Conservation (phyloP, 2,797 vertebrate genomes). For the Halcyon leucocephala region DNA sequence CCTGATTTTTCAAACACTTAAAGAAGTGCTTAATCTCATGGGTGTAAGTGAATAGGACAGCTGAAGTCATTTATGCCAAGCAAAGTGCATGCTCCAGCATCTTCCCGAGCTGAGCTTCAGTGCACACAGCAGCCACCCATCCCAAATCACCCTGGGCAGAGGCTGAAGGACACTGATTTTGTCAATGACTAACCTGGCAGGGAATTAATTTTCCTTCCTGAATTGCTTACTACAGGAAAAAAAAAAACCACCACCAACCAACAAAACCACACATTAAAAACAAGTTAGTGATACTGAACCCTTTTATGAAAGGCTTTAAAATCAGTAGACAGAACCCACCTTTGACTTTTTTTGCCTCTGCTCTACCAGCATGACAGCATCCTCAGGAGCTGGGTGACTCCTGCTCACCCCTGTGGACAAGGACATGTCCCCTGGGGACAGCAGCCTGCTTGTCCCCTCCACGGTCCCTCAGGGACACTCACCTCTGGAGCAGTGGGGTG, state of each 20-base stretch:
- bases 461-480: background rate
- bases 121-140: background rate
- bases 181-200: background rate
- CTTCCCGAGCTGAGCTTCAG: background rate
- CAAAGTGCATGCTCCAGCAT: background rate
- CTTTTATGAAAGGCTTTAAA: background rate
- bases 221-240: background rate
- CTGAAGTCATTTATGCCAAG: background rate
- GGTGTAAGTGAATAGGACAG: background rate
- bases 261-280: background rate
- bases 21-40: background rate
- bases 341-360: background rate
- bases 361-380: background rate
- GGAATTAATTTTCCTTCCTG: background rate
- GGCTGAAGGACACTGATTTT: background rate
- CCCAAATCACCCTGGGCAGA: background rate
- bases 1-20: background rate
- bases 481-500: rapidly evolving
- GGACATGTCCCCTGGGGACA: background rate
- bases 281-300: background rate
- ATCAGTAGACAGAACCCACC: background rate
- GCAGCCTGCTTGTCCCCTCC: background rate
- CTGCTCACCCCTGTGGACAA: background rate
- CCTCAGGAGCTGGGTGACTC: background rate
- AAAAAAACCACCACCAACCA: no score